Evolutionary conservation across 2,113 vertebrate genomes (phyloP).

Genomic region (Xenus cinereus): DNA sequence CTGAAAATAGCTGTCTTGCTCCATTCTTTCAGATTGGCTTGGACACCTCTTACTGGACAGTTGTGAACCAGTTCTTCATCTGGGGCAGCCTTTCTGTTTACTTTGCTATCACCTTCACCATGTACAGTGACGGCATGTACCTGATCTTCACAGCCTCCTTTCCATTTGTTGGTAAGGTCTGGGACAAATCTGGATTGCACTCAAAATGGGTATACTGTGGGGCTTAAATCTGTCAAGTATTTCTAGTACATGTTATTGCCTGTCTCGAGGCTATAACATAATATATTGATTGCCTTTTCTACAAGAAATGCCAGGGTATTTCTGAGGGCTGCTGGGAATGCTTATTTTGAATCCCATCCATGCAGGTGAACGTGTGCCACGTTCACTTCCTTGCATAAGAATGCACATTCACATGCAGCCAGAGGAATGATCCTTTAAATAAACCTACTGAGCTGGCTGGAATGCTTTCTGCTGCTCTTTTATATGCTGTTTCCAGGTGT

Average conservation of each 20-base stretch:
- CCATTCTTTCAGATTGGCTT: conserved; percentile 82
- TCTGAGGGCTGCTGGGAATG: background rate
- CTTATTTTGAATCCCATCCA: background rate
- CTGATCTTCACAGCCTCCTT: conserved; percentile 85
- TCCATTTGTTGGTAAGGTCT: conserved; percentile 87
- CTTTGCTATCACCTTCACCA: conserved; percentile 88
- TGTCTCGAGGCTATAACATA: background rate
- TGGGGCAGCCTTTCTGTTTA: conserved; percentile 94
- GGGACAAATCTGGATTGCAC: background rate
- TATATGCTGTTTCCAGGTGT: background rate
- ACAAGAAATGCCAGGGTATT: background rate
- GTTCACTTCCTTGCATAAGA: background rate
- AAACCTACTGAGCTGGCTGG: background rate
- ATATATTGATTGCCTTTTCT: background rate
- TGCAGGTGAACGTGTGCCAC: background rate
- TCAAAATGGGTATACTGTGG: background rate
- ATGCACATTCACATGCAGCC: background rate
- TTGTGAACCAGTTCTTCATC: conserved; percentile 90
- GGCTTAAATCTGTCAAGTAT: background rate
- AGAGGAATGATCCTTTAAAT: background rate
- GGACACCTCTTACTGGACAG: conserved; percentile 91
- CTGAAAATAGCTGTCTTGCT: background rate
- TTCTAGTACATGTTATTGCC: background rate
- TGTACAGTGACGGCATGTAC: conserved; percentile 92
- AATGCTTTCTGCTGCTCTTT: background rate